A percentile compares a stretch with the other conserved stretches of the same genome.
These are phyloP conservation scores for Ellobium chinense DNA, from an alignment of 2,888 invertebrate genomes.

Conservation along the genomic window DNA sequence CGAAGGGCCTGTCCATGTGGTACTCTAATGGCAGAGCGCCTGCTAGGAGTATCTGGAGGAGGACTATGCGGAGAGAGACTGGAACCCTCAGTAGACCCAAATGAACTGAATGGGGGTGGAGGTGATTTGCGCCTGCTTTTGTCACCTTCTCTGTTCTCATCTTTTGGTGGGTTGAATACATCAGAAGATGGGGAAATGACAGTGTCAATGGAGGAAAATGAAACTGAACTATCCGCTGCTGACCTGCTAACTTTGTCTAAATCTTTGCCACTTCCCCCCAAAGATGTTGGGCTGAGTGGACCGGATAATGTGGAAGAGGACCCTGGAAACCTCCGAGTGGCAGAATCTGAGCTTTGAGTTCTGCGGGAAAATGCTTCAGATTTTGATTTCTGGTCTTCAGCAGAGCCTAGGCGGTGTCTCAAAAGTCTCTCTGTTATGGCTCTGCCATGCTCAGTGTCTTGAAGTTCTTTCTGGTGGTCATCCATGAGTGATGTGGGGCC, in stretches of 20 bases:
- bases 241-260: conserved; percentile 12
- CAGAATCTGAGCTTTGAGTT: background rate
- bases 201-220: conserved; percentile 38
- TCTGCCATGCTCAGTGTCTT: background rate
- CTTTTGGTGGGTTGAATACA: conserved; percentile 5
- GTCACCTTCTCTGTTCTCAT: background rate
- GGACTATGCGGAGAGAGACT: background rate
- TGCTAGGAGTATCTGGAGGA: conserved; percentile 22
- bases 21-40: conserved; percentile 28
- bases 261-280: background rate
- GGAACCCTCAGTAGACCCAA: background rate
- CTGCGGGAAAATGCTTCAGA: background rate
- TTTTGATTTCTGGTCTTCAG: conserved; percentile 10
- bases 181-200: conserved; percentile 20
- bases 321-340: background rate
- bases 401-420: conserved; percentile 1
- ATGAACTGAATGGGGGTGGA: background rate
- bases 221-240: conserved; percentile 34
- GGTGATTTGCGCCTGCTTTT: background rate
- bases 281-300: conserved; percentile 18
- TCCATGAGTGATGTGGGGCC: background rate
- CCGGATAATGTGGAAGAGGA: background rate
- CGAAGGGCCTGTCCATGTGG: conserved; percentile 12
- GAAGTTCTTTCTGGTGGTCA: background rate
- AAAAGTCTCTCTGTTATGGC: conserved; percentile 26